These are phyloP conservation scores for Stratiomys singularior DNA, from an alignment of 2,888 invertebrate genomes.

Conservation along the genomic window DNA sequence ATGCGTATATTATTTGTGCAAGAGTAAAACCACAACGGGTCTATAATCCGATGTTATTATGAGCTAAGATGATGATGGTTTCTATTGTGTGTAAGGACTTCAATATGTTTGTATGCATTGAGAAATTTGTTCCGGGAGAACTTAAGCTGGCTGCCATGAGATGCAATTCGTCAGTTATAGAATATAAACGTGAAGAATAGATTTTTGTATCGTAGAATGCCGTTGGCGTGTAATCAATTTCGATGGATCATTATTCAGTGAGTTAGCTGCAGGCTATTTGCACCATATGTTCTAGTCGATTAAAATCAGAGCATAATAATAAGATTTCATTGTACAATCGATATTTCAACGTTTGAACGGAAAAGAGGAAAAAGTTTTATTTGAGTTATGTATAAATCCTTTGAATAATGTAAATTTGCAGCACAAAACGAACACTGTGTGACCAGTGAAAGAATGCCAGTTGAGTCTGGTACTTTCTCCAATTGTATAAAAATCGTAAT, in stretches of 20 bases:
- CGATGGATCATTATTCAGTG: slow-evolving; percentile 19
- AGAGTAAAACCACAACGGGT: slow-evolving; percentile 44
- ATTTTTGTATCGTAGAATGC: slow-evolving; percentile 16
- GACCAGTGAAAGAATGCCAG: too few species aligned
- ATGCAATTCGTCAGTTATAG: neutral
- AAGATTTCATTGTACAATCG: too few species aligned
- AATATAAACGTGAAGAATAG: neutral
- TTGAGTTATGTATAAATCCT: too few species aligned
- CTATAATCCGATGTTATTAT: slow-evolving; percentile 48
- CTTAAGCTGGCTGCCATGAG: neutral
- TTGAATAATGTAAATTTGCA: too few species aligned
- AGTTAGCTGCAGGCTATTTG: slow-evolving; percentile 5
- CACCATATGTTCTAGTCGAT: neutral
- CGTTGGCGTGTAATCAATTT: slow-evolving; percentile 42
- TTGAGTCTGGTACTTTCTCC: too few species aligned
- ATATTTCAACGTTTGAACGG: too few species aligned
- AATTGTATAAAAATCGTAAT: too few species aligned
- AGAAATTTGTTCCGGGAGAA: slow-evolving; percentile 1
- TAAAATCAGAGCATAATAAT: too few species aligned
- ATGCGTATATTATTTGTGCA: slow-evolving; percentile 22
- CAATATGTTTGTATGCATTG: slow-evolving; percentile 28
- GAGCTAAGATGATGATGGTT: slow-evolving; percentile 46
- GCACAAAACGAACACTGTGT: too few species aligned
- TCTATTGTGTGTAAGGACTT: slow-evolving; percentile 22
- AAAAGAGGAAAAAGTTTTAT: too few species aligned